Evolutionary conservation across 1,140 invertebrate species (phyloP).

Genomic region (Marisa cornuarietis): DNA sequence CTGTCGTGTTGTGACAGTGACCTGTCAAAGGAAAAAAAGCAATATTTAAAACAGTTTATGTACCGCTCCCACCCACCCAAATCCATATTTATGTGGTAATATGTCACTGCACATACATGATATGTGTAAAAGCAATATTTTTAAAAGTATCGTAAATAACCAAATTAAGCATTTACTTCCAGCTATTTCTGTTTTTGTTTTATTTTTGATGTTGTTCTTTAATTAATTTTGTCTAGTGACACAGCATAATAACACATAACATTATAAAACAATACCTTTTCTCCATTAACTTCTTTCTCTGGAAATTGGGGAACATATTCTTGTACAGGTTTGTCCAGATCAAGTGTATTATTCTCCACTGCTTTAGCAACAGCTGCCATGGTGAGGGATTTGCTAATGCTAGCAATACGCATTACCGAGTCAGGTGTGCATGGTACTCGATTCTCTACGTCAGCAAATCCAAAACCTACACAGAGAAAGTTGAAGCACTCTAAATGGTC

Average conservation of each 20-base stretch:
- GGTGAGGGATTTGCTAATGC: constrained; percentile 74
- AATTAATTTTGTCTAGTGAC: too few relatives aligned
- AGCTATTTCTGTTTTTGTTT: too few relatives aligned
- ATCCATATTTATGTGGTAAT: too few relatives aligned
- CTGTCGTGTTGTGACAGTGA: constrained; percentile 69
- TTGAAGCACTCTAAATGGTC: not conserved
- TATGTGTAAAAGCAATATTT: too few relatives aligned
- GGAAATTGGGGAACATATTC: constrained; percentile 70
- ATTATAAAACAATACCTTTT: constrained; percentile 46
- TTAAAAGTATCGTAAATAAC: too few relatives aligned
- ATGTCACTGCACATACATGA: not conserved
- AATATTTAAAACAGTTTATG: too few relatives aligned
- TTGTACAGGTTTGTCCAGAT: constrained; percentile 72
- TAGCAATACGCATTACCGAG: constrained; percentile 74
- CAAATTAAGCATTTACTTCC: too few relatives aligned
- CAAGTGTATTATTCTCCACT: constrained; percentile 70
- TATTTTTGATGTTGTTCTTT: too few relatives aligned
- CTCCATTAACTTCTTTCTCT: constrained; percentile 63
- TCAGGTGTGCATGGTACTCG: constrained; percentile 65
- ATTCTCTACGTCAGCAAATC: constrained; percentile 74
- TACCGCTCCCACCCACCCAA: too few relatives aligned
- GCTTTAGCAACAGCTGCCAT: constrained; percentile 70
- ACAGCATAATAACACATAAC: too few relatives aligned
- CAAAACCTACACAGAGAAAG: constrained; percentile 67
- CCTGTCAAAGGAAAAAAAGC: constrained; percentile 55